Percentiles rank a stretch among this genome's conserved stretches.
Conservation (phyloP, 2,888 invertebrate genomes). For the Adelphocoris suturalis region DNA sequence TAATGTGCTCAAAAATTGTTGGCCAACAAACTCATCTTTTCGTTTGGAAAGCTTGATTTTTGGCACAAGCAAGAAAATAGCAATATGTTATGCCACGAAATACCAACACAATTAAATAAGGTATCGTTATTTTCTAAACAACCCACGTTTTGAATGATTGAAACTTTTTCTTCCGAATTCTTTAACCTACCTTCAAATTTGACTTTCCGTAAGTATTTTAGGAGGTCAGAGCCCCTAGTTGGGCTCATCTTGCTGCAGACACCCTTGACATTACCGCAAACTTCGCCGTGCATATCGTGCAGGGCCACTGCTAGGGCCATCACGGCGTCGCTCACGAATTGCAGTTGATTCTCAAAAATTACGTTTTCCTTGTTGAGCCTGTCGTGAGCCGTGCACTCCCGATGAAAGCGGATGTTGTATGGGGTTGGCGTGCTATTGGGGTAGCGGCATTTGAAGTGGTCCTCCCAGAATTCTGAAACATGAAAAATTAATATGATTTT, state of each 20-base stretch:
- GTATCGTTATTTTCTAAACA: too few relatives aligned
- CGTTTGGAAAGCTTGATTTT: too few relatives aligned
- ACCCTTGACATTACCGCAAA: slow-evolving; percentile 85
- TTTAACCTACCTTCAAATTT: slow-evolving; percentile 88
- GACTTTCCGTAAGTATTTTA: slow-evolving; percentile 91
- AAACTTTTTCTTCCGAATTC: too few relatives aligned
- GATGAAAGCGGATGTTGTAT: slow-evolving; percentile 87
- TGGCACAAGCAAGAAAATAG: too few relatives aligned
- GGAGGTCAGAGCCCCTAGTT: slow-evolving; percentile 91
- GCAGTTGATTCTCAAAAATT: slow-evolving; percentile 94
- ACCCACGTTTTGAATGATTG: too few relatives aligned
- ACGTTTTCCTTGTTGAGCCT: slow-evolving; percentile 87
- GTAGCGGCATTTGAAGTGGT: slow-evolving; percentile 93
- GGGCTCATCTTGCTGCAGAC: slow-evolving; percentile 94
- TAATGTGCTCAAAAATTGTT: too few relatives aligned
- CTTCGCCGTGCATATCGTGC: slow-evolving; percentile 88
- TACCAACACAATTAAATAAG: too few relatives aligned
- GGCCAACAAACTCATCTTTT: too few relatives aligned
- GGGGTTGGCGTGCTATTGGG: slow-evolving; percentile 90
- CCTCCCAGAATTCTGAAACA: slow-evolving; percentile 93
- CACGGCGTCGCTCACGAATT: slow-evolving; percentile 97
- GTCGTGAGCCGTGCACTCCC: slow-evolving; percentile 88
- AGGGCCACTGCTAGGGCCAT: slow-evolving; percentile 94
- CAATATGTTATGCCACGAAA: too few relatives aligned
- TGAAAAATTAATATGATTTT: background rate